Conservation (phyloP, 2,888 invertebrate species). For the Ochropacha duplaris region DNA sequence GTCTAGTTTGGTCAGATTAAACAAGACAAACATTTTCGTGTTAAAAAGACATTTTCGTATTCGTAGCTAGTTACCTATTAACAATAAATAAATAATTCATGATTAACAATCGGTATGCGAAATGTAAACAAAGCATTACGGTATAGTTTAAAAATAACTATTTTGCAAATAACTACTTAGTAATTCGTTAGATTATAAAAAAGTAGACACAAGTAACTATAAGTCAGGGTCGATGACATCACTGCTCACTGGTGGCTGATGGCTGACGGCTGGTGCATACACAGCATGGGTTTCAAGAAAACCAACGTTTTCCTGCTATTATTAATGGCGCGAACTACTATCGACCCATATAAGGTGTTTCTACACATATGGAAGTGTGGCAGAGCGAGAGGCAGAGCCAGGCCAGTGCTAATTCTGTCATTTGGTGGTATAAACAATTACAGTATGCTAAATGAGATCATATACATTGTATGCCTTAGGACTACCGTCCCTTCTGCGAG, state of each 20-base stretch:
- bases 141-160: background rate
- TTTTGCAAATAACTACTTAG: slow-evolving; percentile 1
- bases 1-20: too few relatives aligned
- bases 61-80: too few relatives aligned
- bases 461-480: too few relatives aligned
- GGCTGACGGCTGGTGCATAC: slow-evolving; percentile 20
- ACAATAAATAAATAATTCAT: background rate
- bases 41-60: too few relatives aligned
- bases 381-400: background rate
- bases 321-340: background rate
- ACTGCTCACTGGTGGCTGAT: too few relatives aligned
- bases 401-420: background rate
- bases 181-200: slow-evolving; percentile 19
- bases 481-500: too few relatives aligned
- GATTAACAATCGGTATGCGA: background rate
- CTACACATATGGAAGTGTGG: background rate
- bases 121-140: background rate
- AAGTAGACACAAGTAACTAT: slow-evolving; percentile 37
- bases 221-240: slow-evolving; percentile 45
- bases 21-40: too few relatives aligned
- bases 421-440: background rate
- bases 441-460: background rate
- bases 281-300: slow-evolving; percentile 30
- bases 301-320: slow-evolving; percentile 15
- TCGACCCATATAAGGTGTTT: background rate